phyloP scores from a whole-genome alignment of 1,140 invertebrate genomes.

The Campoletis sonorensis region DNA sequence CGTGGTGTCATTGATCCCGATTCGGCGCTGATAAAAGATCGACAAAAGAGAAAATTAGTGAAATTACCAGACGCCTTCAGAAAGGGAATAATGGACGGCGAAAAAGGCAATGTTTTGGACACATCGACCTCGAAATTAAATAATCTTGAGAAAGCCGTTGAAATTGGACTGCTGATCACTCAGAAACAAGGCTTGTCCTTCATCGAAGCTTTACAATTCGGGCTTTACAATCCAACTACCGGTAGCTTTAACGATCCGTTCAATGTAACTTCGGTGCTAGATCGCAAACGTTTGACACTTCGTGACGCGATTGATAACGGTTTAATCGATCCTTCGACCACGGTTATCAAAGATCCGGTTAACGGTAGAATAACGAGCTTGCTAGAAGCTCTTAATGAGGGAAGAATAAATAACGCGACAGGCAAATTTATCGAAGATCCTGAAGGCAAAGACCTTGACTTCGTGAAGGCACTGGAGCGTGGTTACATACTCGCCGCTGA shows the following conservation, averaged over 20 bases:
- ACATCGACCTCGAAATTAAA: constrained; percentile 89
- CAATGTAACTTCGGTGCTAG: constrained; percentile 81
- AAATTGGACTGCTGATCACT: constrained; percentile 85
- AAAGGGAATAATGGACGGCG: constrained; percentile 90
- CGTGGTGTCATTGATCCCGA: constrained; percentile 91
- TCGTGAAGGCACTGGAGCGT: constrained; percentile 91
- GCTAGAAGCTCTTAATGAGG: constrained; percentile 85
- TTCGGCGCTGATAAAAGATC: constrained; percentile 92
- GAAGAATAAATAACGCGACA: constrained; percentile 85
- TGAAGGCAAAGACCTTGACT: constrained; percentile 84
- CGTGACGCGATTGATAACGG: constrained; percentile 86
- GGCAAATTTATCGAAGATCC: constrained; percentile 83
- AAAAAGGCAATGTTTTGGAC: constrained; percentile 90
- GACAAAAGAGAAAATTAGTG: constrained; percentile 86
- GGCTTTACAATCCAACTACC: constrained; percentile 87
- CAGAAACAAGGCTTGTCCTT: constrained; percentile 86
- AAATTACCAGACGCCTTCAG: constrained; percentile 91
- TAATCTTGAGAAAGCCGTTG: constrained; percentile 84
- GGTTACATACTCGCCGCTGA: constrained; percentile 92
- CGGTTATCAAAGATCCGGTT: constrained; percentile 88
- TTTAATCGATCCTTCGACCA: constrained; percentile 90
- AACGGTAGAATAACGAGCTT: constrained; percentile 86
- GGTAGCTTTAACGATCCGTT: constrained; percentile 90
- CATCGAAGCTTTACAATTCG: constrained; percentile 89
- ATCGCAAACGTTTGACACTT: constrained; percentile 84